Evolutionary conservation across 2,113 vertebrate species (phyloP).

Genomic region (Chroicocephalus ridibundus): DNA sequence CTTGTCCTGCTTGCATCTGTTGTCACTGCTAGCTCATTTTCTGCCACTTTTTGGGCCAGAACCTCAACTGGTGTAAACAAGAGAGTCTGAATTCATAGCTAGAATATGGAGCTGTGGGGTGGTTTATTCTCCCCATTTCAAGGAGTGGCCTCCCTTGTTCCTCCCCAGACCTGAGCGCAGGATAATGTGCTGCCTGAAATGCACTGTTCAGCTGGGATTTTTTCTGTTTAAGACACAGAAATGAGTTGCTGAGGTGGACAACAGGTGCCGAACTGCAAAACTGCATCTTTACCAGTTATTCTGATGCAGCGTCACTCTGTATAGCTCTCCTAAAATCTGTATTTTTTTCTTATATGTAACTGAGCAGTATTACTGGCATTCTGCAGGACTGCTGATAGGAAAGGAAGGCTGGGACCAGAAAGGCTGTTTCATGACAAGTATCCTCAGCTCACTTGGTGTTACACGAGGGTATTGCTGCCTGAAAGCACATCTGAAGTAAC

Average conservation of each 20-base stretch:
- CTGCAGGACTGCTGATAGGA: not conserved
- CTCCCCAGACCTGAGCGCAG: not conserved
- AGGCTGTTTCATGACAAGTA: not conserved
- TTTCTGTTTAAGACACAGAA: not conserved
- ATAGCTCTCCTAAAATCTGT: not conserved
- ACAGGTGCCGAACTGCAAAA: not conserved
- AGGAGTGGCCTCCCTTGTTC: not conserved
- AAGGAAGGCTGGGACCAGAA: not conserved
- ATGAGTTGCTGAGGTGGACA: not conserved
- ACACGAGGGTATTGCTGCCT: conserved; percentile 26
- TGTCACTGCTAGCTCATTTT: not conserved
- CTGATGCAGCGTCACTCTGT: not conserved
- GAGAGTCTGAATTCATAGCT: not conserved
- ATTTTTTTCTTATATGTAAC: not conserved
- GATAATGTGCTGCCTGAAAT: not conserved
- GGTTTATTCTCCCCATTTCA: fast-evolving
- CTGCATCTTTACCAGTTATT: not conserved
- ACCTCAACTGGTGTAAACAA: not conserved
- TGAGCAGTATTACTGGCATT: not conserved
- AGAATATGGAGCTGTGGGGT: not conserved
- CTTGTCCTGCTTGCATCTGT: not conserved
- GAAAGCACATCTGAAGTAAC: not conserved
- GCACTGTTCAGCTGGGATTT: not conserved
- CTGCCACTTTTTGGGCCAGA: not conserved
- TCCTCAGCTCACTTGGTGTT: conserved; percentile 23